phyloP scores from a whole-genome alignment of 2,797 vertebrate genomes.

The Lateolabrax maculatus region DNA sequence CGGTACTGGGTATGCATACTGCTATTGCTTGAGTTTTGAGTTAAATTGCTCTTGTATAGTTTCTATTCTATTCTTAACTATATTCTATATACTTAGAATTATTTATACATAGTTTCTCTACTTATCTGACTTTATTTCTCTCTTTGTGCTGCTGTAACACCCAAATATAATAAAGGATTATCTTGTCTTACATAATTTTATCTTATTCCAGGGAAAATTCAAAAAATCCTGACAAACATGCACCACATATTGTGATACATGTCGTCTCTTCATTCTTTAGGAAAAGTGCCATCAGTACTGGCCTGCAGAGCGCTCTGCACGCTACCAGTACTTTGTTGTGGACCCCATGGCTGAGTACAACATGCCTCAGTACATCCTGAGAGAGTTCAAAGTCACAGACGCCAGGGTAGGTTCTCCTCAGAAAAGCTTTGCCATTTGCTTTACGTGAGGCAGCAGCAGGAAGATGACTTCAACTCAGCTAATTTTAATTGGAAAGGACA shows the following conservation, averaged over 20 bases:
- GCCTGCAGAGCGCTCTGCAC: conserved; percentile 96
- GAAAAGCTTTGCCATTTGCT: background rate
- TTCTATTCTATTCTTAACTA: no score
- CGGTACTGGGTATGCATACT: no score
- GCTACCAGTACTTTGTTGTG: conserved; percentile 98
- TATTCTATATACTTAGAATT: no score
- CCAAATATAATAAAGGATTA: no score
- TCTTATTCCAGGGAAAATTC: background rate
- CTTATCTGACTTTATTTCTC: no score
- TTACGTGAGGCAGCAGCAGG: background rate
- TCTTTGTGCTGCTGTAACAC: no score
- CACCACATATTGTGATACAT: background rate
- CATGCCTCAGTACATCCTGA: conserved; percentile 99
- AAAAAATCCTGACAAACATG: background rate
- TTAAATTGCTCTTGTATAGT: no score
- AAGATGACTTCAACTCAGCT: background rate
- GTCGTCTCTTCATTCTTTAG: conserved; percentile 74
- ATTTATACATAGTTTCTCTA: no score
- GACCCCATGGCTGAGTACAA: conserved; percentile 99
- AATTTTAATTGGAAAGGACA: conserved; percentile 10
- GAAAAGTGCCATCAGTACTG: conserved; percentile 99
- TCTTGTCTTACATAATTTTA: no score
- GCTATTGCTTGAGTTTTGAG: no score
- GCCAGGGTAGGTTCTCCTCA: conserved; percentile 89
- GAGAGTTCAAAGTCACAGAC: conserved; percentile 98